Evolutionary conservation across 2,888 invertebrate genomes (phyloP).

Genomic region (Drosophila mettleri): DNA sequence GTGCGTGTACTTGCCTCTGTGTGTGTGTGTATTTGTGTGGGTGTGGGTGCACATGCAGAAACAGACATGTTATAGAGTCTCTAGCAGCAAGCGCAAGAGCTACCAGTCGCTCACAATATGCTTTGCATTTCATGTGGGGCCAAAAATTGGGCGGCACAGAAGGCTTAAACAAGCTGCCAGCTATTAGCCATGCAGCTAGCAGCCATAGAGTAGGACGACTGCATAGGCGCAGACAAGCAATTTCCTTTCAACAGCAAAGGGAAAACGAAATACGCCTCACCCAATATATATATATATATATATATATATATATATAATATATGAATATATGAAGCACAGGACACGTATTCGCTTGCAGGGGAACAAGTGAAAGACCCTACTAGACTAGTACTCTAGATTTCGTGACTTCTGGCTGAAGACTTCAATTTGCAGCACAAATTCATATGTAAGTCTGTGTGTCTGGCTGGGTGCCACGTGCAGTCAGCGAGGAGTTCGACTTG

Average conservation of each 20-base stretch:
- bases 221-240: conserved; percentile 33
- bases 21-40: conserved; percentile 17
- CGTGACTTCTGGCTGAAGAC: conserved; percentile 76
- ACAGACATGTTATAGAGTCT: conserved; percentile 59
- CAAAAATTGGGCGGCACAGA: conserved; percentile 31
- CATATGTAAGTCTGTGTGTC: conserved; percentile 22
- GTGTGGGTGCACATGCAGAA: conserved; percentile 51
- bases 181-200: conserved; percentile 69
- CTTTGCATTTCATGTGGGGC: conserved; percentile 48
- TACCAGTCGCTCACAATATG: conserved; percentile 43
- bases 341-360: conserved; percentile 51
- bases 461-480: conserved; percentile 71
- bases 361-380: conserved; percentile 52
- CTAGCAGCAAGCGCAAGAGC: conserved; percentile 29
- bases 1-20: neutral
- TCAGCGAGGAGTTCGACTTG: conserved; percentile 66
- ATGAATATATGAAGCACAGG: conserved; percentile 26
- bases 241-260: conserved; percentile 68
- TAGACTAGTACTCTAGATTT: conserved; percentile 78
- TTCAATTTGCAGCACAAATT: conserved; percentile 71
- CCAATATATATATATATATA: neutral
- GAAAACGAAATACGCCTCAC: conserved; percentile 62
- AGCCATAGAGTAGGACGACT: neutral
- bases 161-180: conserved; percentile 69
- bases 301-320: neutral